phyloP scores from a whole-genome alignment of 2,113 vertebrate species.

The Oostethus manadensis region DNA sequence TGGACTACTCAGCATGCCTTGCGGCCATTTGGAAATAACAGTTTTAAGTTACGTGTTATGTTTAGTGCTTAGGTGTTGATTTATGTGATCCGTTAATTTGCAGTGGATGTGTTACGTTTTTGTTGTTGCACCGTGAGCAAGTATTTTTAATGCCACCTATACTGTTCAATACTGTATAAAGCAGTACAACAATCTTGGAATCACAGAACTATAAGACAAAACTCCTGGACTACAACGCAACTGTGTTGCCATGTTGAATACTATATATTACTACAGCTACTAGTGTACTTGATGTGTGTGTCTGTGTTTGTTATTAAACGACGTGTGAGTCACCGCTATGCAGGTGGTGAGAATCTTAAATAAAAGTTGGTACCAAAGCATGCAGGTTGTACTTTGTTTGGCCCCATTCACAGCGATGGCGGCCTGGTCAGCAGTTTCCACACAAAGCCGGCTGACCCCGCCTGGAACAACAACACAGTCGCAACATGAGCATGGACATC shows the following conservation, averaged over 20 bases:
- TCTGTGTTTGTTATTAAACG: not conserved
- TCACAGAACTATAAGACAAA: conserved; percentile 9
- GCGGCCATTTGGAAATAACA: too few relatives aligned
- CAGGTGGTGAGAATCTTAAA: not conserved
- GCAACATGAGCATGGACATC: conserved; percentile 24
- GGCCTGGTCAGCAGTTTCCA: conserved; percentile 69
- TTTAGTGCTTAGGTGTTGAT: too few relatives aligned
- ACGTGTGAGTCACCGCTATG: conserved; percentile 11
- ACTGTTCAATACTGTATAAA: too few relatives aligned
- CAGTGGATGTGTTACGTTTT: too few relatives aligned
- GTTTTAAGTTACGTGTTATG: too few relatives aligned
- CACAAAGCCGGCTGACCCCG: conserved; percentile 48
- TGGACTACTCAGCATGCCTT: too few relatives aligned
- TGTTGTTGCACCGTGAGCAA: too few relatives aligned
- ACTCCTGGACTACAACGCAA: not conserved
- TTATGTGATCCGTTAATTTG: too few relatives aligned
- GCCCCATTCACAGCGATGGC: conserved; percentile 41
- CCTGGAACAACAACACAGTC: conserved; percentile 41
- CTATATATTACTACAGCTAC: too few relatives aligned
- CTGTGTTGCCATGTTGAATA: too few relatives aligned
- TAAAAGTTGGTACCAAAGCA: not conserved
- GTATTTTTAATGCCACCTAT: too few relatives aligned
- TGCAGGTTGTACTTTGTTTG: not conserved
- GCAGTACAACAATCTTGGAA: too few relatives aligned
- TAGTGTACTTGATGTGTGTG: not conserved